Evolutionary conservation across 2,888 invertebrate genomes (phyloP).

Genomic region (Parascotia fuliginaria): DNA sequence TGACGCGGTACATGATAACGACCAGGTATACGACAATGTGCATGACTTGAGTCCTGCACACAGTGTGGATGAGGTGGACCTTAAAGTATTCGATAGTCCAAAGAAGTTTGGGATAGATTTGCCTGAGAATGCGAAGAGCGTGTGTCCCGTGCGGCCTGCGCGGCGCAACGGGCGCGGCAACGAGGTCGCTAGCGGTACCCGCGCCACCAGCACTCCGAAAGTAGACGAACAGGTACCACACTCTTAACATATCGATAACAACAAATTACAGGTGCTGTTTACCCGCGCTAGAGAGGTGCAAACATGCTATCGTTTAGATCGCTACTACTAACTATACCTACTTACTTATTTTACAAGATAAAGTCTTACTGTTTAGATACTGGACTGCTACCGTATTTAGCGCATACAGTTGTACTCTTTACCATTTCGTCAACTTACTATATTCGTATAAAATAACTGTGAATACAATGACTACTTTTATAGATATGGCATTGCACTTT

Average conservation of each 20-base stretch:
- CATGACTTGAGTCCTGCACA: slow-evolving; percentile 62
- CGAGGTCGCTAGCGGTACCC: slow-evolving; percentile 85
- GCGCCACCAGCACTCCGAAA: slow-evolving; percentile 79
- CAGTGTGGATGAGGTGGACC: slow-evolving; percentile 70
- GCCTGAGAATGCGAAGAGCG: slow-evolving; percentile 71
- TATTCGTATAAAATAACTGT: slow-evolving; percentile 56
- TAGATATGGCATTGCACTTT: slow-evolving; percentile 47
- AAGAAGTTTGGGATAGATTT: slow-evolving; percentile 75
- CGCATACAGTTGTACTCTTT: slow-evolving; percentile 59
- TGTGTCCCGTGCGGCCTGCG: slow-evolving; percentile 80
- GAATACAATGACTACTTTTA: slow-evolving; percentile 40
- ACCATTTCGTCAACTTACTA: slow-evolving; percentile 51
- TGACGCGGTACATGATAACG: slow-evolving; percentile 91
- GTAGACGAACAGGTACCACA: slow-evolving; percentile 84
- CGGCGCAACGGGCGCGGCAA: slow-evolving; percentile 75
- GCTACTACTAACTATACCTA: slow-evolving; percentile 44
- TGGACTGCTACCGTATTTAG: slow-evolving; percentile 47
- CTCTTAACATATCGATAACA: slow-evolving; percentile 81
- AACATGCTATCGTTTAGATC: slow-evolving; percentile 60
- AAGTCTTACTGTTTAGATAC: slow-evolving; percentile 60
- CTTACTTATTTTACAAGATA: slow-evolving; percentile 57
- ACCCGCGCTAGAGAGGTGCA: slow-evolving; percentile 51
- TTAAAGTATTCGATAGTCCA: slow-evolving; percentile 69
- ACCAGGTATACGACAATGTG: slow-evolving; percentile 72
- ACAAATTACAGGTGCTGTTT: slow-evolving; percentile 75